Evolutionary conservation across 2,113 vertebrate genomes (phyloP), one percentile per base, ranked within the genome.

Genomic region (Balaeniceps rex): DNA sequence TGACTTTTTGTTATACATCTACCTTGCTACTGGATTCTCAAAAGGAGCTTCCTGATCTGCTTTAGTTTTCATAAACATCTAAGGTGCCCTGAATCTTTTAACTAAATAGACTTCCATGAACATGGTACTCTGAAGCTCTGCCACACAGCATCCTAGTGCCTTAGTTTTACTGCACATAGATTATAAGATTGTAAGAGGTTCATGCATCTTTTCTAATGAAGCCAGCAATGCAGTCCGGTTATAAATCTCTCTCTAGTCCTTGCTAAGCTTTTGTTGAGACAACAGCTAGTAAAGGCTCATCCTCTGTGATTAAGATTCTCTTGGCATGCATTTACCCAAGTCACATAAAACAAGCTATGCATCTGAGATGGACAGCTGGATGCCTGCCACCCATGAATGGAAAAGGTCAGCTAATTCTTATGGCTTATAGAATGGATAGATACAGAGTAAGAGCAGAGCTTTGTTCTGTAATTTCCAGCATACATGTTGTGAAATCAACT

Each of bases 401-500:
- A 33, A 81, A 63, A 84, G 51, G 55, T n/a, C 85, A 84, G 40
- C 16, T 49, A 34, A 33, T 29, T 80, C 68, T 49, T 68, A 18
- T 4, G 11, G 31, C 34, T 74, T 40, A 6, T 9, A 66, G 81
- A 25, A 65, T n/a, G 65, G 46, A 54, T 6, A 86, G 49, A 5
- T 14, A 52, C 11, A 33, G 72, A 42, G 44, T 25, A 77, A 76
- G 38, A 69, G 38, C 38, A 71, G 25, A 78, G 69, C 5, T 79
- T 42, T 29, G 31, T 4, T 63, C 42, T 33, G 1, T 9, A 10
- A 42, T 66, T 77, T 55, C 25, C n/a, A 60, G 25, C 47, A 40
- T 19, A 44, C 1, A 0, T 4, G 0, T 19, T 47, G 19, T 40
- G n/a, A 77, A 95, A 69, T 44, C 40, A 52, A 0, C 40, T 11